Base-by-base conservation (phyloP, 1,140 invertebrate genomes). In the Trichogramma pretiosum region DNA sequence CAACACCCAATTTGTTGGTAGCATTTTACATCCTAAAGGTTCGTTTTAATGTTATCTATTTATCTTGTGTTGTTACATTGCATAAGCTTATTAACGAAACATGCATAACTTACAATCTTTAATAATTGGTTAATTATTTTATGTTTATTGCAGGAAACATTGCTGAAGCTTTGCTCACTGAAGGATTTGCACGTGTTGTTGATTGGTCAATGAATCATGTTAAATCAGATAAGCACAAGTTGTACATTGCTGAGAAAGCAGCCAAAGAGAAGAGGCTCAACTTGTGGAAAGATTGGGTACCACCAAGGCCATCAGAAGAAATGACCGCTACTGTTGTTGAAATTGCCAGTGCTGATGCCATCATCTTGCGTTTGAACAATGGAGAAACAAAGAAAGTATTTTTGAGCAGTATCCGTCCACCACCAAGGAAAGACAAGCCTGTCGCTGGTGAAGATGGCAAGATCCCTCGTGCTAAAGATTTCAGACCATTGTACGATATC, bases 181-280 rank as follows among this genome's bases (percentile, higher is more conserved):
- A 96, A 73, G 95, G 96, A 18, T 92, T 95, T 61, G 96, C 93
- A 0, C 84, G 83, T 62, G 98, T 93, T 63, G 90, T 98, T n/a
- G 94, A 98, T 64, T 97, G 93, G 93, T 94, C 90, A 8, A 87
- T 99, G 68, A 85, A 82, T 21, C 83, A 87, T 28, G 88, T 93
- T 59, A 87, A 87, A 63, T 74, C 78, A 38, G 81, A 90, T 38
- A 79, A 85, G 19, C 85, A 93, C 24, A 87, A 88, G 60, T 73
- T 97, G 4, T 68, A 70, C 72, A 92, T 67, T 74, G 82, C 60
- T 82, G 93, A 50, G 87, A 99, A 74, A 81, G 80, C 65, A 54
- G 96, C 95, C 0, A 98, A 97, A 72, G 89, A 93, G 30, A 85
- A 85, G 26, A 83, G 82, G 56, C 57, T 90, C 0, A 75, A 92